Evolutionary conservation across 2,113 vertebrate genomes (phyloP).

Genomic region (Columba livia): DNA sequence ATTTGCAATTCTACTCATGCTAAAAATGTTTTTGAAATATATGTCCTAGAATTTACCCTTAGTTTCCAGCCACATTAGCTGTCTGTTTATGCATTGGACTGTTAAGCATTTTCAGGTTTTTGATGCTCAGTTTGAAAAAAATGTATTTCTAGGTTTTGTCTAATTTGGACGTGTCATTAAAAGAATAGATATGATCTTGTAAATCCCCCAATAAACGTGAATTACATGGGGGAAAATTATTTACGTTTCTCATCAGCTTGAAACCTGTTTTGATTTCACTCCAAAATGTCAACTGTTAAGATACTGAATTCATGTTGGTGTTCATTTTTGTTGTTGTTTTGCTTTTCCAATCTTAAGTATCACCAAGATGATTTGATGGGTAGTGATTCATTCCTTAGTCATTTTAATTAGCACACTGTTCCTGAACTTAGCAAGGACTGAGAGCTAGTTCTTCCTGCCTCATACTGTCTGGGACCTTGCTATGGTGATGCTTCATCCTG

Average conservation of each 20-base stretch:
- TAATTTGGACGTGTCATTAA: background rate
- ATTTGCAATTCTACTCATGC: background rate
- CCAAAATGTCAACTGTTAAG: background rate
- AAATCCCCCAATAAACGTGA: background rate
- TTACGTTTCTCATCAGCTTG: background rate
- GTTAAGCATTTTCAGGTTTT: background rate
- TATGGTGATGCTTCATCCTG: background rate
- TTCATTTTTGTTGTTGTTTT: background rate
- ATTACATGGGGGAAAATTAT: background rate
- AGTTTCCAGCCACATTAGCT: fast-evolving
- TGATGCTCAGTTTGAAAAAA: background rate
- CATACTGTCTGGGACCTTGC: background rate
- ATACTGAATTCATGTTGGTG: background rate
- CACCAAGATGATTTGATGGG: background rate
- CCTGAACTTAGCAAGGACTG: background rate
- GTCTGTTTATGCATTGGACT: background rate
- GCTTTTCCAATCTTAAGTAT: background rate
- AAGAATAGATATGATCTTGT: background rate
- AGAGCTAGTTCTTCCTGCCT: background rate
- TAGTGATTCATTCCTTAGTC: background rate
- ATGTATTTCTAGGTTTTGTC: background rate
- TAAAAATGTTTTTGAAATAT: background rate
- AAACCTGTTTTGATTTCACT: background rate
- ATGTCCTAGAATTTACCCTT: background rate
- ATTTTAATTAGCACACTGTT: slow-evolving; percentile 15